phyloP scores from a whole-genome alignment of 92 coral and sea anemone species.

The Parazoanthus swiftii region DNA sequence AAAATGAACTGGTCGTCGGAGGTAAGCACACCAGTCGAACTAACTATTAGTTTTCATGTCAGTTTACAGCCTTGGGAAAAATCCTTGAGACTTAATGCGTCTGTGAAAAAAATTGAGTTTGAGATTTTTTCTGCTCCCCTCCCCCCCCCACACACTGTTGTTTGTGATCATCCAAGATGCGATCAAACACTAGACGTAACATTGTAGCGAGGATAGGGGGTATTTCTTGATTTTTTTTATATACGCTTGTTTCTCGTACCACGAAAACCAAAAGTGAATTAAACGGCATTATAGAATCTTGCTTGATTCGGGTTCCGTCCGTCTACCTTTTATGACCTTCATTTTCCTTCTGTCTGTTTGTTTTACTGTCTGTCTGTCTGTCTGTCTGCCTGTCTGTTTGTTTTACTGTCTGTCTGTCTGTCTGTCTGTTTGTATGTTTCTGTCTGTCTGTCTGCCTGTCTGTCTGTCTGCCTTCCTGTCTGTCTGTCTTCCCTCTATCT shows the following conservation, averaged over 20 bases:
- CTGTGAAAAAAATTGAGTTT: neutral
- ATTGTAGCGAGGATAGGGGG: neutral
- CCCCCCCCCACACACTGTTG: neutral
- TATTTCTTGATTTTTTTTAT: neutral
- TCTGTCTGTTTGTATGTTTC: too few species aligned
- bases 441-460: neutral
- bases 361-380: neutral
- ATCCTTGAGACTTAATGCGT: neutral
- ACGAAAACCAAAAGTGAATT: too few species aligned
- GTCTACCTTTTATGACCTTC: neutral
- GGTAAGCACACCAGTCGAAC: conserved; percentile 46
- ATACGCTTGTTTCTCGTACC: too few species aligned
- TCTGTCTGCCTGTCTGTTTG: neutral
- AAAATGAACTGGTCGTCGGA: conserved; percentile 99
- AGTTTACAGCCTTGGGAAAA: too few species aligned
- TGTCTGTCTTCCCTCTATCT: neutral
- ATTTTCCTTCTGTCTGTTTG: neutral
- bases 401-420: neutral
- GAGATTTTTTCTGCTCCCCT: too few species aligned
- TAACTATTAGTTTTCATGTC: neutral
- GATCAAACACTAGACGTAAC: too few species aligned
- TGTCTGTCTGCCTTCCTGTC: neutral
- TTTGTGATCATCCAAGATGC: too few species aligned
- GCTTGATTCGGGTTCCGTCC: neutral
- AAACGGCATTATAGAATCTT: neutral